Base-by-base conservation (phyloP, 1,140 invertebrate species). In the Bombus confusus region DNA sequence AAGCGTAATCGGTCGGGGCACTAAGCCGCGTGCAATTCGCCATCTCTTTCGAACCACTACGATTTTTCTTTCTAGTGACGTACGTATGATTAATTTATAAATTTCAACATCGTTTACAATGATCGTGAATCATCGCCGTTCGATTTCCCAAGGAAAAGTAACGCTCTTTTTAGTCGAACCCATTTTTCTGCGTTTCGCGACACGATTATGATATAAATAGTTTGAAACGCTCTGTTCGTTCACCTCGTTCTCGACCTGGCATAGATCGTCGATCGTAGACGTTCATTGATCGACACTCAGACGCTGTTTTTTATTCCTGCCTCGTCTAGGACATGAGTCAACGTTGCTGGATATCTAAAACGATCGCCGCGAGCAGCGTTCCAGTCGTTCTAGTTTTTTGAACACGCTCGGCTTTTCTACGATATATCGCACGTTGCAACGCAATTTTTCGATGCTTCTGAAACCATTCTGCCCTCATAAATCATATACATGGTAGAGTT, bases 281-380 rank as follows among this genome's bases (percentile, higher is more conserved):
- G 73, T 83, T 83, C 82, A 76, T 77, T 77, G 72, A 83, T 83
- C 82, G 82, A 78, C 69, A 1, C 74, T 37, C 74, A 74, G 73
- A 41, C 81, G 8, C 62, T 57, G 62, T 41, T 77, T 76, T 68
- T 83, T 69, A 69, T 66, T 77, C 74, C 43, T 62, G 15, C 43
- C 62, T 77, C 59, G 72, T 77, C 28, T 43, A 69, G 22, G 34
- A 22, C 43, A 22, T 59, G 64, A 77, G 74, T 52, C 74, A 69
- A 77, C 73, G 57, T 47, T 73, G 80, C 69, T 69, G 31, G 78
- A 80, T 80, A 80, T 80, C 31, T 69, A 52, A 80, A 69, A 69
- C 64, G 64, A 64, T 77, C 75, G 57, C 64, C 28, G 64, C 64
- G 64, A 78, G 76, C 28, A 39, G 8, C 37, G 41, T 78, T 66